Evolutionary conservation across 2,113 vertebrate species (phyloP), one percentile per base, ranked within the genome.

Genomic region (Odontophorus gujanensis): DNA sequence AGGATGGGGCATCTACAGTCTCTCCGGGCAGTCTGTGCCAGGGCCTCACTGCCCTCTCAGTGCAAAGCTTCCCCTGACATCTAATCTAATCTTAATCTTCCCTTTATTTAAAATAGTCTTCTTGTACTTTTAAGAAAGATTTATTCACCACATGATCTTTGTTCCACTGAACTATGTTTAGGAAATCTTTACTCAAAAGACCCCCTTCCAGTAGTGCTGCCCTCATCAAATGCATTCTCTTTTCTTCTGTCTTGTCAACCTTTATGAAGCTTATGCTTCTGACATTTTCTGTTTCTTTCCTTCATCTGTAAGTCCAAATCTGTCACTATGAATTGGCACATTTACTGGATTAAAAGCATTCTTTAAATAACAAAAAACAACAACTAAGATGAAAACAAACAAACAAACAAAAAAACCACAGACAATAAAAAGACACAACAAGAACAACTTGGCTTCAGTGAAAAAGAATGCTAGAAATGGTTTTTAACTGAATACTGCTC

Each of bases 251-350:
- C 36, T 91, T 79, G 34, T 74, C 87, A 87, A 72, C 81, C 55
- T 89, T 78, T 74, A 77, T 55, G 80, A 51, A 89, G 50, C 77
- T 93, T 87, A 67, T 91, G 69, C 19, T 85, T 55, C 59, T 92
- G 72, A 81, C 55, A 94, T 95, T 92, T 93, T 82, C 59, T 58
- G 45, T 24, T 80, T 66, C 58, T 77, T 58, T 69, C 74, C 48
- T 82, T 30, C 75, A 77, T 66, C 36, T 80, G 59, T 53, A 71
- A 9, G 42, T 89, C 59, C 68, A 71, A 89, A 87, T 13, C 38
- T 77, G 16, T 59, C 72, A 73, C 5, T 53, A n/a, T 12, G n/a
- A 91, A 94, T 50, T 59, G 66, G 38, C 55, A 85, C 13, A 26
- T 53, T 45, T 42, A 84, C 15, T 53, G 32, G 32, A 47, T 69